These are phyloP conservation scores for Chymomyza procnemis DNA, from an alignment of 2,888 invertebrate species.

Conservation along the genomic window DNA sequence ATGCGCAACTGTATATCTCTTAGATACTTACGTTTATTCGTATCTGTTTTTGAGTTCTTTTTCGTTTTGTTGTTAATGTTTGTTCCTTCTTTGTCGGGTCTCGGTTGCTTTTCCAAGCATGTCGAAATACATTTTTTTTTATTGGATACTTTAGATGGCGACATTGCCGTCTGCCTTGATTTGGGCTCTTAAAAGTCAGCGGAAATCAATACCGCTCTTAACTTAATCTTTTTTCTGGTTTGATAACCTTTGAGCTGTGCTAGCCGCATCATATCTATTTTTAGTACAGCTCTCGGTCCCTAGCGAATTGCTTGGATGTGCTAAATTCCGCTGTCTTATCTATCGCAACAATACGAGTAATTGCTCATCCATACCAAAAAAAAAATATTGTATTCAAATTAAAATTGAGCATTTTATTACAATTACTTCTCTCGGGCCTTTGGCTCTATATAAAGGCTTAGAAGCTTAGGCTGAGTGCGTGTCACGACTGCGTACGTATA, in stretches of 20 bases:
- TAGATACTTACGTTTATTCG: constrained; percentile 15
- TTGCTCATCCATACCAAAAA: neutral
- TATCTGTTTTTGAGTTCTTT: neutral
- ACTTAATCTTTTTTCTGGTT: constrained; percentile 7
- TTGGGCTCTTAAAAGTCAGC: constrained; percentile 27
- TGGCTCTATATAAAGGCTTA: constrained; percentile 29
- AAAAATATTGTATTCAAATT: constrained; percentile 1
- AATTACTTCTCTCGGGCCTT: neutral
- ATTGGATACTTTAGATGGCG: neutral
- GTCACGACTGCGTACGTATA: neutral
- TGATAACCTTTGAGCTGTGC: constrained; percentile 42
- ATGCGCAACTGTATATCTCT: constrained; percentile 62
- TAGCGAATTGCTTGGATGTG: neutral
- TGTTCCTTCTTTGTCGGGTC: constrained; percentile 35
- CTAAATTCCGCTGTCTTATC: constrained; percentile 42
- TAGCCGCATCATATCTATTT: constrained; percentile 60
- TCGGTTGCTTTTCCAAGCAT: neutral
- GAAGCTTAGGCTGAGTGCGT: constrained; percentile 14
- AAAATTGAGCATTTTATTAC: neutral
- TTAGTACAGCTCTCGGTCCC: constrained; percentile 36
- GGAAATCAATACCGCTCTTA: constrained; percentile 38
- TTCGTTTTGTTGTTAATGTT: constrained; percentile 53
- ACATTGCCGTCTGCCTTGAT: neutral
- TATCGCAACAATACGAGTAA: constrained; percentile 16
- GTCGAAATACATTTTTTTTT: neutral